Evolutionary conservation across 2,888 invertebrate species (phyloP).

Genomic region (Amphimallon solstitiale): DNA sequence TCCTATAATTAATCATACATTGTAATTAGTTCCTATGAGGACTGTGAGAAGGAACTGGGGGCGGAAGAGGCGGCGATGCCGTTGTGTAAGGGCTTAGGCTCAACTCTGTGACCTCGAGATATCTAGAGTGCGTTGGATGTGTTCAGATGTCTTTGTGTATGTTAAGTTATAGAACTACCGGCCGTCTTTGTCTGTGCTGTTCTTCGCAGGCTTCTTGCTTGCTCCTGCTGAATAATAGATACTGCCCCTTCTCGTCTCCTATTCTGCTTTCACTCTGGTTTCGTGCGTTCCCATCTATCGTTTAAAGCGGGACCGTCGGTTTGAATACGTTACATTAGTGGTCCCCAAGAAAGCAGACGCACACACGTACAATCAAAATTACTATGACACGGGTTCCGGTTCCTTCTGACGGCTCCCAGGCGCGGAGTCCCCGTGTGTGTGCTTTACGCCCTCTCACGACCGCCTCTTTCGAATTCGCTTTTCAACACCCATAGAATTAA

Average conservation of each 20-base stretch:
- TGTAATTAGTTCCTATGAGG: constrained; percentile 63
- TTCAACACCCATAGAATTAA: constrained; percentile 37
- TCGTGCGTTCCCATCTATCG: constrained; percentile 25
- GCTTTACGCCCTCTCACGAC: constrained; percentile 26
- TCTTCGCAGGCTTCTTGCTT: constrained; percentile 40
- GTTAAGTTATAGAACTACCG: constrained; percentile 40
- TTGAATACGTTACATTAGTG: constrained; percentile 34
- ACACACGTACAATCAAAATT: constrained; percentile 36
- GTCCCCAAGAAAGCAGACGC: constrained; percentile 33
- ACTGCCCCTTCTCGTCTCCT: constrained; percentile 25
- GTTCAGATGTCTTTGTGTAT: constrained; percentile 42
- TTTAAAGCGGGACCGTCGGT: constrained; percentile 34
- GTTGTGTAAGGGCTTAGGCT: constrained; percentile 41
- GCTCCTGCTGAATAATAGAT: constrained; percentile 41
- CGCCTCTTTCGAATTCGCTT: constrained; percentile 37
- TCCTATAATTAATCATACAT: constrained; percentile 65
- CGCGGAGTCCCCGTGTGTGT: constrained; percentile 29
- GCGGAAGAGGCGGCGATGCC: constrained; percentile 19
- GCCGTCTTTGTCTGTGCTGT: constrained; percentile 40
- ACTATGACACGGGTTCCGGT: constrained; percentile 38
- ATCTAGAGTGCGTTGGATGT: constrained; percentile 41
- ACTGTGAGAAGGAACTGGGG: constrained; percentile 34
- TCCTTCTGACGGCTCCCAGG: constrained; percentile 32
- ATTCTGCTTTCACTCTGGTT: constrained; percentile 24
- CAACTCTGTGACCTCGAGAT: constrained; percentile 46